Evolutionary conservation across 1,140 invertebrate species (phyloP).

Genomic region (Drosophila oshimai): DNA sequence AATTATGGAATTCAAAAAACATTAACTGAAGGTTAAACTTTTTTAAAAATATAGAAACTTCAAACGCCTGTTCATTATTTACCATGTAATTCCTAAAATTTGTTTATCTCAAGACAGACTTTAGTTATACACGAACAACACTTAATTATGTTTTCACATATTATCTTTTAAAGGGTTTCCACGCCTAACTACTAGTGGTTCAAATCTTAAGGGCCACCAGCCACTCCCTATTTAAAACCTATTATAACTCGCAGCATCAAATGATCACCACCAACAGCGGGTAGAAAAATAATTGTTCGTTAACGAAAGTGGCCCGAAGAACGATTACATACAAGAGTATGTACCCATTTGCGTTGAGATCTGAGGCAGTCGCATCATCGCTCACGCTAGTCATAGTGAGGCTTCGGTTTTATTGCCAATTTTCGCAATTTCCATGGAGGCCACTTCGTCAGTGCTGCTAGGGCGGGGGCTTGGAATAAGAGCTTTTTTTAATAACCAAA

Average conservation of each 20-base stretch:
- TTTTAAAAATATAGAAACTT: too few species aligned
- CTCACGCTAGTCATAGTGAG: slow-evolving; percentile 21
- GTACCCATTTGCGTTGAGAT: slow-evolving; percentile 28
- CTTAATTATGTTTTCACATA: too few species aligned
- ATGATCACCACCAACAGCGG: slow-evolving; percentile 43
- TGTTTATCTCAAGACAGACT: too few species aligned
- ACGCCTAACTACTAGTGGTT: background rate
- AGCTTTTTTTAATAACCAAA: slow-evolving; percentile 67
- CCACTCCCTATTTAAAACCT: background rate
- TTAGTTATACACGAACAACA: too few species aligned
- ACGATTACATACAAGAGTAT: slow-evolving; percentile 49
- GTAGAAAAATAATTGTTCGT: slow-evolving; percentile 57
- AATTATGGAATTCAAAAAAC: too few species aligned
- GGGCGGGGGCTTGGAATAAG: slow-evolving; percentile 39
- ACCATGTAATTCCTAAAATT: too few species aligned
- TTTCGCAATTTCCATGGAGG: slow-evolving; percentile 65
- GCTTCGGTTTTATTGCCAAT: slow-evolving; percentile 62
- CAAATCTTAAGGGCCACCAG: background rate
- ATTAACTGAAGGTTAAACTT: too few species aligned
- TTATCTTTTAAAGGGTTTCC: too few species aligned
- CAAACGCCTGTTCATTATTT: too few species aligned
- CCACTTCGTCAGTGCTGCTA: slow-evolving; percentile 1
- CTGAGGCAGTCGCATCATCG: slow-evolving; percentile 46
- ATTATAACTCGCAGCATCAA: slow-evolving; percentile 13
- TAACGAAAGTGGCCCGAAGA: slow-evolving; percentile 59